Conservation (phyloP, 1,140 invertebrate genomes). For the Euura saliciscinereae region DNA sequence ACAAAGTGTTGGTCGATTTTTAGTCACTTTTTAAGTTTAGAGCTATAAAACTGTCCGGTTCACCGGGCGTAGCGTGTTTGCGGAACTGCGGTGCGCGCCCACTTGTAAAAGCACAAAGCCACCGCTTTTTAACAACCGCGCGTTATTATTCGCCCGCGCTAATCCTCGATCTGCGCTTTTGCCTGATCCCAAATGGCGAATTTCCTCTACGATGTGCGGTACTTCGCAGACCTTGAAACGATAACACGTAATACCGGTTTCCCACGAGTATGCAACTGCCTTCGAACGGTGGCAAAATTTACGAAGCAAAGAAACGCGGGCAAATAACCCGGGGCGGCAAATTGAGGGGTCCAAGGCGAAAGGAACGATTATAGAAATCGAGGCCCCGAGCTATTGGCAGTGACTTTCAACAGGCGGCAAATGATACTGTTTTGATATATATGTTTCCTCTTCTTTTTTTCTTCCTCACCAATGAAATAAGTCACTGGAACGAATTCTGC, state of each 20-base stretch:
- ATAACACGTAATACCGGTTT: background rate
- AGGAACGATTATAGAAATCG: background rate
- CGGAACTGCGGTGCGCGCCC: background rate
- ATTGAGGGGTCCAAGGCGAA: background rate
- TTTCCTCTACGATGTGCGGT: no score
- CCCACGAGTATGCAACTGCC: background rate
- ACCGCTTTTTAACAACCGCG: background rate
- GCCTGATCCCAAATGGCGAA: no score
- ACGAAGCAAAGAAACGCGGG: background rate
- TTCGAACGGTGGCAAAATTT: background rate
- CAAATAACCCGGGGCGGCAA: background rate
- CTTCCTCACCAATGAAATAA: no score
- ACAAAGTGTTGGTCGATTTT: background rate
- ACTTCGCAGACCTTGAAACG: no score
- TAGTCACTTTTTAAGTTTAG: background rate
- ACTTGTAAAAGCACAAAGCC: background rate
- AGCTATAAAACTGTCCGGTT: background rate
- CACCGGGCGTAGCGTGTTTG: background rate
- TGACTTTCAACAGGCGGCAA: no score
- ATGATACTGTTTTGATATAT: no score
- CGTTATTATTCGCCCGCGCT: background rate
- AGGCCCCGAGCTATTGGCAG: no score
- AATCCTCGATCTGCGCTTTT: background rate
- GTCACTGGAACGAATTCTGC: no score
- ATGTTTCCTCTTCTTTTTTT: no score